Conservation (phyloP, 2,113 vertebrate genomes). For the Erythrolamprus reginae region DNA sequence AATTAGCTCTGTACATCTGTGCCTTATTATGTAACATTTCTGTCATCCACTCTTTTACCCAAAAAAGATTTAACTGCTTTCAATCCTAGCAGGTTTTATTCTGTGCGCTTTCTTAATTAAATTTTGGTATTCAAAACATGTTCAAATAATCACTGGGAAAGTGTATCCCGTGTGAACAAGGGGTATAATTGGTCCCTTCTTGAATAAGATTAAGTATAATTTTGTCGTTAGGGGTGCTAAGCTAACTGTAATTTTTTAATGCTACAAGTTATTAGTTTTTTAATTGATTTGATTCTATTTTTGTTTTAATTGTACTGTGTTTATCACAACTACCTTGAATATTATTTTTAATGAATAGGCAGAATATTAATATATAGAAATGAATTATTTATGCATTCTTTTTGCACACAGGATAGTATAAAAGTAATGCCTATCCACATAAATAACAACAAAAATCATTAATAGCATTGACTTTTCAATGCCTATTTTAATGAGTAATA, state of each 20-base stretch:
- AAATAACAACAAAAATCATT: not conserved
- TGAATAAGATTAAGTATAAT: not conserved
- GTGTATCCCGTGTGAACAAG: not conserved
- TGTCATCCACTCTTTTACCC: constrained; percentile 23
- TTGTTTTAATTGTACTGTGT: not conserved
- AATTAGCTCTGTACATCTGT: not conserved
- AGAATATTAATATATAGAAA: not conserved
- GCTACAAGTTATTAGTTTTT: not conserved
- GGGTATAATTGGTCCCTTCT: too few relatives aligned
- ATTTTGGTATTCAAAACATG: not conserved
- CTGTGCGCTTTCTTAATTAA: constrained; percentile 5
- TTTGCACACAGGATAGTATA: not conserved
- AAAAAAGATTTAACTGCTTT: constrained; percentile 5
- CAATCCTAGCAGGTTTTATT: constrained; percentile 10
- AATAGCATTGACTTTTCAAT: not conserved
- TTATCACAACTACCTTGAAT: not conserved
- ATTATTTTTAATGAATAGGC: not conserved
- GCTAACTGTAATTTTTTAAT: not conserved
- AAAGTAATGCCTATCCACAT: not conserved
- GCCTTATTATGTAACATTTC: constrained; percentile 1
- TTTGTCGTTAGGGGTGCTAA: not conserved
- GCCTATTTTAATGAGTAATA: not conserved
- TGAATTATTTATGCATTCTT: not conserved
- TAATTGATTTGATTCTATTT: not conserved
- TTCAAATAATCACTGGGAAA: not conserved